Evolutionary conservation across 2,888 invertebrate genomes (phyloP).

Genomic region (Cheiracanthium punctorium): DNA sequence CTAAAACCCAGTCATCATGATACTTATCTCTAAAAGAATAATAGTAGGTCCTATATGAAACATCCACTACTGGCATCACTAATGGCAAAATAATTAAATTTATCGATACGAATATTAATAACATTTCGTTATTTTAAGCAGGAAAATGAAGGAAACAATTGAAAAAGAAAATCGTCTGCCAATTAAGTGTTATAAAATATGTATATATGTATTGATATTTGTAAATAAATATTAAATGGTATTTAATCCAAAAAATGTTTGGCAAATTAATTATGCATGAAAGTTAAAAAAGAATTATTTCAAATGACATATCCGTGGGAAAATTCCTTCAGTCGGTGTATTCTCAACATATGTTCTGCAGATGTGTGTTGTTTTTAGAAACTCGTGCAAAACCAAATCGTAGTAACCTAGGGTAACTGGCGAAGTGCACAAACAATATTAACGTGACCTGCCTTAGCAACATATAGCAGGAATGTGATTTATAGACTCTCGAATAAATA

Average conservation of each 20-base stretch:
- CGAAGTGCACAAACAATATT: too few relatives aligned
- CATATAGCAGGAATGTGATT: too few relatives aligned
- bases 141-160: not conserved
- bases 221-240: not conserved
- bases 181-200: too few relatives aligned
- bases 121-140: not conserved
- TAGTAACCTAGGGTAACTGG: too few relatives aligned
- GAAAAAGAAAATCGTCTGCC: not conserved
- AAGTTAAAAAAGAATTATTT: not conserved
- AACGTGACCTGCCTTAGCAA: too few relatives aligned
- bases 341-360: too few relatives aligned
- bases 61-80: not conserved
- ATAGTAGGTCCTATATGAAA: not conserved
- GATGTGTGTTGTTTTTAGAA: too few relatives aligned
- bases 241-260: not conserved
- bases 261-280: not conserved
- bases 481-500: too few relatives aligned
- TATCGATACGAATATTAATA: not conserved
- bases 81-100: not conserved
- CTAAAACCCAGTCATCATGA: not conserved
- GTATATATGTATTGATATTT: too few relatives aligned
- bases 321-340: too few relatives aligned
- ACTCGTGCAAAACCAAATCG: too few relatives aligned
- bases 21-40: not conserved
- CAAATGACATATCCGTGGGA: not conserved